Conservation (phyloP, 2,113 vertebrate genomes). For the Perca flavescens region DNA sequence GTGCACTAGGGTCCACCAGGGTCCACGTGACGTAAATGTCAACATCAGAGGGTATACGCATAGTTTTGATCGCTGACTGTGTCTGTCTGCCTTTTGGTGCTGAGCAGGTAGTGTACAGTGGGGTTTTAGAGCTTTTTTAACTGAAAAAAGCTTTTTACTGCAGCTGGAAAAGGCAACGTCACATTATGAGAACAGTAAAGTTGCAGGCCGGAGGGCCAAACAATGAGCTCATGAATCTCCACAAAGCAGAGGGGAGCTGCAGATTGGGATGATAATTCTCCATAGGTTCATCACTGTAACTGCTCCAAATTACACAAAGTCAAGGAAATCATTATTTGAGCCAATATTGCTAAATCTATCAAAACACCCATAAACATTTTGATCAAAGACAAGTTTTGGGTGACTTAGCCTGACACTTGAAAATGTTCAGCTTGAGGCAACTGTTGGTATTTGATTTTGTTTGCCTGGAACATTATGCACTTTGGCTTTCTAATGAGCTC, state of each 20-base stretch:
- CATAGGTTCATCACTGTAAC: not conserved
- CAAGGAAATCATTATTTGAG: not conserved
- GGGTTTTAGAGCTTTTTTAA: not conserved
- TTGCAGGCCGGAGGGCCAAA: not conserved
- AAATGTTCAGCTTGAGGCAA: constrained; percentile 7
- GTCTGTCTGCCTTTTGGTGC: not conserved
- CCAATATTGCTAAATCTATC: not conserved
- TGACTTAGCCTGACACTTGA: not conserved
- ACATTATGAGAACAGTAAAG: not conserved
- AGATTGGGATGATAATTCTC: not conserved
- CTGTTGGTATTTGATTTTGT: constrained; percentile 25
- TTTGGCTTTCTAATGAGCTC: constrained; percentile 68
- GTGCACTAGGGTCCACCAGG: no score
- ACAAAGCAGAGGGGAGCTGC: not conserved
- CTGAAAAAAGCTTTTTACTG: no score
- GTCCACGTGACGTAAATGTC: no score
- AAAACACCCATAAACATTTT: not conserved
- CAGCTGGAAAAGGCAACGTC: not conserved
- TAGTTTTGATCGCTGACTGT: not conserved
- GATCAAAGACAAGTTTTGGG: constrained; percentile 15
- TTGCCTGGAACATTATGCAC: constrained; percentile 36
- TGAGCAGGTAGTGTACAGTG: not conserved
- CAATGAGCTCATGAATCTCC: not conserved
- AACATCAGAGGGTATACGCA: no score
- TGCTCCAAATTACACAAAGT: not conserved